A percentile compares a stretch with the other conserved stretches of the same genome.
Evolutionary conservation across 2,113 vertebrate species (phyloP).

Genomic region (Tinamus guttatus): DNA sequence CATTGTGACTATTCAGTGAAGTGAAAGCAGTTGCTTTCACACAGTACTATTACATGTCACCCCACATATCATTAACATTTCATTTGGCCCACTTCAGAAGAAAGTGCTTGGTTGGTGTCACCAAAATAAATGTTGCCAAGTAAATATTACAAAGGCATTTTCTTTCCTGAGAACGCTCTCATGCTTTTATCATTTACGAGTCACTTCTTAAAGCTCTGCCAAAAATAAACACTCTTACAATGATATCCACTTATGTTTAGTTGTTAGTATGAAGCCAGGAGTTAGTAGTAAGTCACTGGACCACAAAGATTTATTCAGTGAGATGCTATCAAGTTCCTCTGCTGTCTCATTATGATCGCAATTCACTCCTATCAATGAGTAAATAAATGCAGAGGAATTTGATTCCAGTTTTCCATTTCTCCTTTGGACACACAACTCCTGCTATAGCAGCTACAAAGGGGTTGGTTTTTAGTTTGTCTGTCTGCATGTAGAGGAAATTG

Average conservation of each 20-base stretch:
- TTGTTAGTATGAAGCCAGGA: not conserved
- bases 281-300: not conserved
- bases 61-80: not conserved
- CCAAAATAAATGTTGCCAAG: not conserved
- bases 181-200: not conserved
- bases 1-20: not conserved
- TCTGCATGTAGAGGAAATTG: not conserved
- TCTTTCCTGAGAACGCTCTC: not conserved
- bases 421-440: not conserved
- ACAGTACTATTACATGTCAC: not conserved
- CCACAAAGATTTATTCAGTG: not conserved
- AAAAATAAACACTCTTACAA: not conserved
- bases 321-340: not conserved
- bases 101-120: not conserved
- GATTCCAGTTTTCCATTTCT: not conserved
- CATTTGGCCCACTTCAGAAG: not conserved
- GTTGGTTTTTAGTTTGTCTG: not conserved
- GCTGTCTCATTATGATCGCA: not conserved
- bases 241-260: not conserved
- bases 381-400: not conserved
- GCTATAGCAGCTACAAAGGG: not conserved
- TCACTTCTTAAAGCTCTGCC: not conserved
- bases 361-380: not conserved
- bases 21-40: conserved; percentile 3
- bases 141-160: not conserved